Evolutionary conservation across 2,888 invertebrate genomes (phyloP).

Genomic region (Patella caerulea): DNA sequence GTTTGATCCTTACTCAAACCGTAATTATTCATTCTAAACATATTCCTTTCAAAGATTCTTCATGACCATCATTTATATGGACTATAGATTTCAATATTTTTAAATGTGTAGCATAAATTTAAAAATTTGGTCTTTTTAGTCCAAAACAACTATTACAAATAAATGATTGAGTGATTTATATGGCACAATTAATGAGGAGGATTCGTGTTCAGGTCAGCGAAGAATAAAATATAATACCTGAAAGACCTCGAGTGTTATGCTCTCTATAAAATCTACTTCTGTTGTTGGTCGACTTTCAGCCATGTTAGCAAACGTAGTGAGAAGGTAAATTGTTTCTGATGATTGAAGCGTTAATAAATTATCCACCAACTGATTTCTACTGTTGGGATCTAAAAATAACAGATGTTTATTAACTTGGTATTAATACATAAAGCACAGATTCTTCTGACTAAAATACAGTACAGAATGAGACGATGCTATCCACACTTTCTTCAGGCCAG

Average conservation of each 20-base stretch:
- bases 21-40: too few relatives aligned
- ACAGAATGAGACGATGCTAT: too few relatives aligned
- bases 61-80: neutral
- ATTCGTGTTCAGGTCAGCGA: neutral
- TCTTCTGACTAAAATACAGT: too few relatives aligned
- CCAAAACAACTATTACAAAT: neutral
- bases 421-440: too few relatives aligned
- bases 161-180: neutral
- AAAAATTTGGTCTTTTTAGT: neutral
- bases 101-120: neutral
- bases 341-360: slow-evolving; percentile 78
- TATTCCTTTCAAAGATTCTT: too few relatives aligned
- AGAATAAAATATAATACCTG: slow-evolving; percentile 73
- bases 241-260: slow-evolving; percentile 80
- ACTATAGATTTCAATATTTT: neutral
- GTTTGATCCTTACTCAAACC: too few relatives aligned
- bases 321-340: slow-evolving; percentile 83
- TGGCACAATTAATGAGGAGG: neutral
- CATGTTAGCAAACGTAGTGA: slow-evolving; percentile 87
- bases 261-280: slow-evolving; percentile 79
- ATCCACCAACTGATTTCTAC: slow-evolving; percentile 71
- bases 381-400: slow-evolving; percentile 44
- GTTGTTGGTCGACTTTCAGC: slow-evolving; percentile 77
- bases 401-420: too few relatives aligned
- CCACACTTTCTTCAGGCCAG: too few relatives aligned